phyloP scores from a whole-genome alignment of 2,888 invertebrate species.

The Rhopalosiphum nymphaeae region DNA sequence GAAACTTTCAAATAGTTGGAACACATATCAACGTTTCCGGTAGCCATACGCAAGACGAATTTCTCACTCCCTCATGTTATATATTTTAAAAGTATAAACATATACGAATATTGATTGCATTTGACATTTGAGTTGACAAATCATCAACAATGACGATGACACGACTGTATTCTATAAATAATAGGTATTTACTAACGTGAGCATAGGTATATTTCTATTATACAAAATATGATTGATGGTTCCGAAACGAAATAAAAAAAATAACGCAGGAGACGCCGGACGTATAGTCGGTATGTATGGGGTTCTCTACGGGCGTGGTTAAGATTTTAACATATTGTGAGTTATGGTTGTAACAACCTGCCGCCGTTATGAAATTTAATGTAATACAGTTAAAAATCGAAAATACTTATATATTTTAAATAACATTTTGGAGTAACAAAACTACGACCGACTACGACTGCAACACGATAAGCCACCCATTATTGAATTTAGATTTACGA shows the following conservation, averaged over 20 bases:
- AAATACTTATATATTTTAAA: not conserved
- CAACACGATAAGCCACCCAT: not conserved
- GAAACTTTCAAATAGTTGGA: not conserved
- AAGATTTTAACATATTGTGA: not conserved
- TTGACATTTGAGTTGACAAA: not conserved
- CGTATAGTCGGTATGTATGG: not conserved
- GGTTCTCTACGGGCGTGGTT: not conserved
- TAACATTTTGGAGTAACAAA: not conserved
- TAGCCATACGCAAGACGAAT: not conserved
- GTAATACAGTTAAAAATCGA: not conserved
- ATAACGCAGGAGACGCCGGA: not conserved
- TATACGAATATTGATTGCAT: not conserved
- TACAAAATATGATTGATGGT: not conserved
- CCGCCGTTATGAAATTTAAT: not conserved
- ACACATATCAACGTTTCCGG: not conserved
- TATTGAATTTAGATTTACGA: not conserved
- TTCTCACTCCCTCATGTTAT: not conserved
- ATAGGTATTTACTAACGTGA: not conserved
- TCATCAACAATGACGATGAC: not conserved
- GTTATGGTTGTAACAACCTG: not conserved
- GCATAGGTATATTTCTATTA: not conserved
- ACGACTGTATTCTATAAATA: not conserved
- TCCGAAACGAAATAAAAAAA: not conserved
- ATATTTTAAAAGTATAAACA: not conserved
- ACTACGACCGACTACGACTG: no score